phyloP scores from a whole-genome alignment of 1,140 invertebrate genomes.

The Aleiodes sp. region DNA sequence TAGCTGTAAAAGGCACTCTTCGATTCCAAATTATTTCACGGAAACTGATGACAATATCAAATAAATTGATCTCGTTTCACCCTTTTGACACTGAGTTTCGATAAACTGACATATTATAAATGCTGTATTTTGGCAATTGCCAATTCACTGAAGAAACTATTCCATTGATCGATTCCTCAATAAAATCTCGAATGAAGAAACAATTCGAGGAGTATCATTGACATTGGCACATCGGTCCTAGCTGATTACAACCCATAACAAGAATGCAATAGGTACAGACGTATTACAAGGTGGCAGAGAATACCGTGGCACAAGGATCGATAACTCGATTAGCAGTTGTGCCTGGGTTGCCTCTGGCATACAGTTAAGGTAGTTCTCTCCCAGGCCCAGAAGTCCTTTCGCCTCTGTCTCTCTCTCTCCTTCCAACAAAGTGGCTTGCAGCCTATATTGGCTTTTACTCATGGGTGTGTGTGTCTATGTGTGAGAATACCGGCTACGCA shows the following conservation, averaged over 20 bases:
- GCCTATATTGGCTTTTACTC: constrained; percentile 43
- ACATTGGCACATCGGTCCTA: background rate
- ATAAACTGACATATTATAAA: too few species aligned
- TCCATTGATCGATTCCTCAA: too few species aligned
- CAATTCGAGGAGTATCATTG: background rate
- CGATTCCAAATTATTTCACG: too few species aligned
- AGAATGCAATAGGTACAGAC: constrained; percentile 28
- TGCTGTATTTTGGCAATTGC: too few species aligned
- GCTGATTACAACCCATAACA: background rate
- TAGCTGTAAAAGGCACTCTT: too few species aligned
- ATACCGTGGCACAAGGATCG: constrained; percentile 43
- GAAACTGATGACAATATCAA: too few species aligned
- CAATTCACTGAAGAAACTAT: too few species aligned
- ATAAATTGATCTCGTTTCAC: too few species aligned
- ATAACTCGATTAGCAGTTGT: constrained; percentile 53
- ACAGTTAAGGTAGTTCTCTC: constrained; percentile 15
- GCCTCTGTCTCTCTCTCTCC: constrained; percentile 21
- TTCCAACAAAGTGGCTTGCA: constrained; percentile 4
- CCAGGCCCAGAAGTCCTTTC: background rate
- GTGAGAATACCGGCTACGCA: constrained; percentile 36
- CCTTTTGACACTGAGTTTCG: too few species aligned
- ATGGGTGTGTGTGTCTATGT: constrained; percentile 30
- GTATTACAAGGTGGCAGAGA: background rate
- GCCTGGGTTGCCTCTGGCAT: constrained; percentile 15
- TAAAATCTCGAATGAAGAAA: too few species aligned